Conservation (phyloP, 2,797 vertebrate species). For the Siniperca undulata region DNA sequence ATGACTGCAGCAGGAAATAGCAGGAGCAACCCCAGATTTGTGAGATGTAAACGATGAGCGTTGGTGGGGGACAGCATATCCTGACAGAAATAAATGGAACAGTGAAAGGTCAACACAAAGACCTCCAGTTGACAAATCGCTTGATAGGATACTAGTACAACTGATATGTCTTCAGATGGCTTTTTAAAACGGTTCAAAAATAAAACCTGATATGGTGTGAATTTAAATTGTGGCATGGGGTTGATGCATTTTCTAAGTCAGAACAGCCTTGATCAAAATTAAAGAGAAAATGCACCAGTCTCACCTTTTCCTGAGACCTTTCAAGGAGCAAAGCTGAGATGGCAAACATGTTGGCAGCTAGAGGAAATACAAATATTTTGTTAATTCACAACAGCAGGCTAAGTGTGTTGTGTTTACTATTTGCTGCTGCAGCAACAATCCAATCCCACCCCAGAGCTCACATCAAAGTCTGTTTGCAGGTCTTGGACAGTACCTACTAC, state of each 20-base stretch:
- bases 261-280: background rate
- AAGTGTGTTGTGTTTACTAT: background rate
- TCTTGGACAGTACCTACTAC: background rate
- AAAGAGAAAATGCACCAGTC: background rate
- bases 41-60: slow-evolving; percentile 57
- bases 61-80: slow-evolving; percentile 44
- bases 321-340: slow-evolving; percentile 65
- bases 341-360: slow-evolving; percentile 72
- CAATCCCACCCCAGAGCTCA: background rate
- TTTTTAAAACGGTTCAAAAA: background rate
- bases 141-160: background rate
- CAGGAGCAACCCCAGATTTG: slow-evolving; percentile 62
- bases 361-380: slow-evolving; percentile 23
- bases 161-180: background rate
- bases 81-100: slow-evolving; percentile 30
- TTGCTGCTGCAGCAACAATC: background rate
- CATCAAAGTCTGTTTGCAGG: background rate
- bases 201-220: background rate
- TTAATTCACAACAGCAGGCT: background rate
- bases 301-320: slow-evolving; percentile 66
- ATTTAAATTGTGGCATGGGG: background rate
- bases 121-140: background rate
- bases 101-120: too few relatives aligned
- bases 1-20: slow-evolving; percentile 64
- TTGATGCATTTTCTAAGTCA: background rate